Evolutionary conservation across 2,888 invertebrate species (phyloP).

Genomic region (Tetrapedia diversipes): DNA sequence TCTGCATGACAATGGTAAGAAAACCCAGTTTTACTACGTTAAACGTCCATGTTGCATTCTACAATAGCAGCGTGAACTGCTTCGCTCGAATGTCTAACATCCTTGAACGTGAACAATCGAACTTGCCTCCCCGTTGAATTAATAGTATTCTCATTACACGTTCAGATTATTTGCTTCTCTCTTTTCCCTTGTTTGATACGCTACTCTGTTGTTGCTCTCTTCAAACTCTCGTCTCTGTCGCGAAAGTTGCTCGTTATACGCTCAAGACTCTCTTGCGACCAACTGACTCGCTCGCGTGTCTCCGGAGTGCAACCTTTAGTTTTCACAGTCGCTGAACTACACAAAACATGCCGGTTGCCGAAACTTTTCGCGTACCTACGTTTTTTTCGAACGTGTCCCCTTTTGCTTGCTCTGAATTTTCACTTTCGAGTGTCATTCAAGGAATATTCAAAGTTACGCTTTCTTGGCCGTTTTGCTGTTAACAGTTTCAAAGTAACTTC

Average conservation of each 20-base stretch:
- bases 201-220: not conserved
- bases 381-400: not conserved
- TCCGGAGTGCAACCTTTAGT: not conserved
- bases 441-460: too few relatives aligned
- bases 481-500: too few relatives aligned
- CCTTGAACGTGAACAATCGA: too few relatives aligned
- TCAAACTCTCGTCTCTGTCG: not conserved
- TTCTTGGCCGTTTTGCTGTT: too few relatives aligned
- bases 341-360: not conserved
- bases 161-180: not conserved
- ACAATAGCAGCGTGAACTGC: not conserved
- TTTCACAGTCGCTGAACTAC: not conserved
- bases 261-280: not conserved
- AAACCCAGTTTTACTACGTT: not conserved
- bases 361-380: not conserved
- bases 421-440: too few relatives aligned
- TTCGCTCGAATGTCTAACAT: not conserved
- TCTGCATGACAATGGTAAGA: slow-evolving; percentile 6
- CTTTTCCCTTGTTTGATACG: not conserved
- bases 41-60: not conserved
- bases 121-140: not conserved
- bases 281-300: not conserved
- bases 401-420: not conserved
- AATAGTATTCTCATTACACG: not conserved
- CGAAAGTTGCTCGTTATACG: slow-evolving; percentile 3